Percentiles rank a stretch among this genome's conserved stretches.
These are phyloP conservation scores for Hyperoplus immaculatus DNA, from an alignment of 2,797 vertebrate species.

Conservation along the genomic window DNA sequence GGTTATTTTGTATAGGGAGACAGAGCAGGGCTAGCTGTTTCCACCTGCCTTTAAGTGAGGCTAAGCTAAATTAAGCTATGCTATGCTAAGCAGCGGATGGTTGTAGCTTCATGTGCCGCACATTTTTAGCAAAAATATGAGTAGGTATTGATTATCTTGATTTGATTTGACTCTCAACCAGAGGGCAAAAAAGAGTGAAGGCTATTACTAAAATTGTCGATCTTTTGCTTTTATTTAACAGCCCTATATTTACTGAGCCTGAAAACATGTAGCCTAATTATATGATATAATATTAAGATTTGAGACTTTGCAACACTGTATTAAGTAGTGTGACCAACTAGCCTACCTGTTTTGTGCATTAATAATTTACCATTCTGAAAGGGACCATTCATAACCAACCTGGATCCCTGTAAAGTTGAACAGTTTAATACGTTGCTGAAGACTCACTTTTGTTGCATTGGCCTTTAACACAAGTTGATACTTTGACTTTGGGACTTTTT, in stretches of 20 bases:
- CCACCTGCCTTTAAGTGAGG: neutral
- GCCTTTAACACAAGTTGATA: no score
- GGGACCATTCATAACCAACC: conserved; percentile 24
- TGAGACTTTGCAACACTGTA: conserved; percentile 25
- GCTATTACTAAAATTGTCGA: neutral
- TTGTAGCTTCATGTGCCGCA: neutral
- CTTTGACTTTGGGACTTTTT: no score
- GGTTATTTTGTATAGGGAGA: neutral
- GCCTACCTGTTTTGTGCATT: conserved; percentile 43
- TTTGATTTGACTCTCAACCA: neutral
- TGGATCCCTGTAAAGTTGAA: no score
- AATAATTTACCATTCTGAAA: conserved; percentile 53
- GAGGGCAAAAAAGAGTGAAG: neutral
- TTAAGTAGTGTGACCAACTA: conserved; percentile 41
- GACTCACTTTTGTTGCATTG: no score
- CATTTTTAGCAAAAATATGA: neutral
- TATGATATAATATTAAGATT: neutral
- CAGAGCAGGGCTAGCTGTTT: neutral
- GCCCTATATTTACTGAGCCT: conserved; percentile 10
- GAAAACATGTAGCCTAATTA: neutral
- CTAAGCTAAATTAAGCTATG: neutral
- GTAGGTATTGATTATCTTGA: neutral
- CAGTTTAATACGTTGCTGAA: no score
- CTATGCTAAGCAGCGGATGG: neutral
- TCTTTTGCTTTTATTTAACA: neutral